A percentile compares a stretch with the other conserved stretches of the same genome.
These are phyloP conservation scores for Babyrousa celebensis DNA, from an alignment of 2,797 vertebrate genomes.

Conservation along the genomic window DNA sequence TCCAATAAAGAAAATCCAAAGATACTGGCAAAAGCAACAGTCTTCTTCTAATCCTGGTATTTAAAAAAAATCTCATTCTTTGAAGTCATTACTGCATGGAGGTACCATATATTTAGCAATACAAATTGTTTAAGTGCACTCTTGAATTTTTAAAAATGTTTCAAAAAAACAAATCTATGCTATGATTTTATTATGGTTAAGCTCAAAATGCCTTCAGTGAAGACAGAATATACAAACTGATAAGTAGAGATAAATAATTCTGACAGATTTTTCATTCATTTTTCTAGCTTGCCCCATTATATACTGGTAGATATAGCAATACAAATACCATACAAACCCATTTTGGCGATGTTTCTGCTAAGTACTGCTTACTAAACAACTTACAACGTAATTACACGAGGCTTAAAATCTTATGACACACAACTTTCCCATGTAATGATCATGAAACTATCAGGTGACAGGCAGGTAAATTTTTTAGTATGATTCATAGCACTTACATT, in stretches of 20 bases:
- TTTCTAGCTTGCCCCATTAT: not conserved
- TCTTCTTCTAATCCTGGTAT: not conserved
- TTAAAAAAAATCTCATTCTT: constrained; percentile 53
- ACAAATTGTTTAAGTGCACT: constrained; percentile 30
- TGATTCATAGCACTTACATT: constrained; percentile 36
- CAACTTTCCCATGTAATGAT: constrained; percentile 11
- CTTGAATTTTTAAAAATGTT: constrained; percentile 8
- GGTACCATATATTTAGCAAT: not conserved
- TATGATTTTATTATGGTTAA: constrained; percentile 61
- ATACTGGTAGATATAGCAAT: not conserved
- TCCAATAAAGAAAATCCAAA: constrained; percentile 14
- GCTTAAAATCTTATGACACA: not conserved
- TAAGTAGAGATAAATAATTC: constrained; percentile 7
- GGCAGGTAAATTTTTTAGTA: not conserved
- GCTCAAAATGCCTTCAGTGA: constrained; percentile 13
- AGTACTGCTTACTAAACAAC: not conserved
- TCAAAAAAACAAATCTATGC: constrained; percentile 44
- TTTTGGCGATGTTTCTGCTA: constrained; percentile 5
- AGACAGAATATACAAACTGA: constrained; percentile 2
- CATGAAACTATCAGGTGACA: not conserved
- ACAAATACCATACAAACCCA: constrained; percentile 24
- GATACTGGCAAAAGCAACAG: constrained; percentile 9
- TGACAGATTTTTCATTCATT: constrained; percentile 25
- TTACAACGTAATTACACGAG: constrained; percentile 43
- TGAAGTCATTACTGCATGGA: not conserved